A percentile compares a stretch with the other conserved stretches of the same genome.
Conservation (phyloP, 2,888 invertebrate species). For the Macaria notata region DNA sequence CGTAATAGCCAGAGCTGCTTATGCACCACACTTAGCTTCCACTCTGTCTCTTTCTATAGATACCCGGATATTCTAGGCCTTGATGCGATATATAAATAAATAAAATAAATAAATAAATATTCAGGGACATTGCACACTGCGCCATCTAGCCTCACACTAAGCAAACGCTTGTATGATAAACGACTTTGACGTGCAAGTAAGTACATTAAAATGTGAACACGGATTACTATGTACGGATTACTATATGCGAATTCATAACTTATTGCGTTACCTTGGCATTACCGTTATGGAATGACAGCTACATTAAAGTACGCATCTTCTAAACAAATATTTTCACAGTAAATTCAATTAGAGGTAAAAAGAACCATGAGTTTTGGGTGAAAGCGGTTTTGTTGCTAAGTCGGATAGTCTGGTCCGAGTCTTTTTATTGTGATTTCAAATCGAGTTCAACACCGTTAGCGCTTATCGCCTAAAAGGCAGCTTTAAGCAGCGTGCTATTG, state of each 20-base stretch:
- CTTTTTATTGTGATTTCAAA: constrained; percentile 18
- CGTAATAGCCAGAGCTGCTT: constrained; percentile 69
- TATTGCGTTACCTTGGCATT: neutral
- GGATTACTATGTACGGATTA: neutral
- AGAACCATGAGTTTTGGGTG: constrained; percentile 18
- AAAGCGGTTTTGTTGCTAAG: constrained; percentile 25
- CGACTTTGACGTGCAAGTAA: constrained; percentile 2
- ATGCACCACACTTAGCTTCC: constrained; percentile 51
- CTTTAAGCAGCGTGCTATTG: neutral
- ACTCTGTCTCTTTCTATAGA: constrained; percentile 47
- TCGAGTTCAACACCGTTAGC: constrained; percentile 13
- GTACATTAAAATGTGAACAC: neutral
- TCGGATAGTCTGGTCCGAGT: constrained; percentile 9
- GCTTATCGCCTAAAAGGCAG: constrained; percentile 9
- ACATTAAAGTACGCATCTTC: constrained; percentile 8
- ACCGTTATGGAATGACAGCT: constrained; percentile 6
- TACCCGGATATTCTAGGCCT: constrained; percentile 47
- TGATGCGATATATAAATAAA: constrained; percentile 3
- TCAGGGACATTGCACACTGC: too few relatives aligned
- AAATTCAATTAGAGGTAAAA: constrained; percentile 21
- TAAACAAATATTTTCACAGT: constrained; percentile 14
- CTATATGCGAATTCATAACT: constrained; percentile 4
- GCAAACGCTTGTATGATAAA: too few relatives aligned
- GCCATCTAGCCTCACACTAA: too few relatives aligned
- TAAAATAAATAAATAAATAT: too few relatives aligned